These are phyloP conservation scores for Tenebrio molitor DNA, from an alignment of 1,140 invertebrate genomes.

Conservation along the genomic window DNA sequence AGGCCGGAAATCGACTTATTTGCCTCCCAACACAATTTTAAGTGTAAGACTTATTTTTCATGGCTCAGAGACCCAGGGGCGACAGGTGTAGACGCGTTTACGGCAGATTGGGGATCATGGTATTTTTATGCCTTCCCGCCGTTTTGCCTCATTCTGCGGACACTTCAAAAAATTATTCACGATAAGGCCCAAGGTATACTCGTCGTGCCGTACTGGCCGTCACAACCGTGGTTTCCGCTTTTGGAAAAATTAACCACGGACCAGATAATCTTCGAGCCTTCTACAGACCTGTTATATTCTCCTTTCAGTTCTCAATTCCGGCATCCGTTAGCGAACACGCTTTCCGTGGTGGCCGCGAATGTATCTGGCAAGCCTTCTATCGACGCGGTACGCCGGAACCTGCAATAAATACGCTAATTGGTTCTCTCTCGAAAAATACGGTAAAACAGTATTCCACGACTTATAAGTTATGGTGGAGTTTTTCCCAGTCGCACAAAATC, in stretches of 20 bases:
- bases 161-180: constrained; percentile 51
- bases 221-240: constrained; percentile 59
- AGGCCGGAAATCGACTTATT: constrained; percentile 8
- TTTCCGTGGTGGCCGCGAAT: too few relatives aligned
- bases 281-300: constrained; percentile 2
- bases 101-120: background rate
- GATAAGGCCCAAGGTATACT: constrained; percentile 55
- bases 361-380: too few relatives aligned
- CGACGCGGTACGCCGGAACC: too few relatives aligned
- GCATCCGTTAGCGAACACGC: too few relatives aligned
- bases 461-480: too few relatives aligned
- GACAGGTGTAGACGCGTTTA: background rate
- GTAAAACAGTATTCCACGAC: too few relatives aligned
- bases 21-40: background rate
- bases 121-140: constrained; percentile 58
- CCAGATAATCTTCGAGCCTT: background rate
- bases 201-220: constrained; percentile 61
- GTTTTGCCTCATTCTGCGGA: constrained; percentile 50
- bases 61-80: background rate
- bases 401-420: too few relatives aligned
- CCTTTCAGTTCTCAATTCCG: constrained; percentile 41
- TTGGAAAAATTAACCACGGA: constrained; percentile 20
- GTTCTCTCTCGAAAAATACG: too few relatives aligned
- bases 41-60: background rate
- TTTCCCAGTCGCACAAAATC: too few relatives aligned